Base-by-base conservation (phyloP, 2,888 invertebrate genomes). In the Hydriomena furcata region DNA sequence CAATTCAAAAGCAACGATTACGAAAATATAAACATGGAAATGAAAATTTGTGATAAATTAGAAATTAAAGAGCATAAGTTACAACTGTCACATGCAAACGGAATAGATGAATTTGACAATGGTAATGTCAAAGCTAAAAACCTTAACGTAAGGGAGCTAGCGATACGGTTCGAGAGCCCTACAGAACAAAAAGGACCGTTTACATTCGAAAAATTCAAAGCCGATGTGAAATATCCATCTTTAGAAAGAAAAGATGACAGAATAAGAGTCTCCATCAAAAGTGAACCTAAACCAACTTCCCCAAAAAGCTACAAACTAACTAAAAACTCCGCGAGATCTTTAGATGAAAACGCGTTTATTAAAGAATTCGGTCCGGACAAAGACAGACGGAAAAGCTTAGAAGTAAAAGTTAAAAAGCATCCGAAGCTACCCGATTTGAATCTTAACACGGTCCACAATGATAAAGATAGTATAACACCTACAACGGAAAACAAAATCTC, bases 301-400 rank as follows among this genome's bases (percentile, higher is more conserved):
- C 93, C 94, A 0, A 91, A 92, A 63, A 91, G 91, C 11, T 86
- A 84, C 50, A 88, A 85, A 56, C 70, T 93, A 41, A 84, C 93
- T 0, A 94, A 93, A 67, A 92, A 92, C 56, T 92, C 93, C 0
- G 94, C 94, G 0, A 84, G 94, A 17, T 95, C 95, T 0, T 75
- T 95, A 44, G 95, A 95, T 73, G 95, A 95, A 65, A 94, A 94
- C 58, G 94, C 94, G 7, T 95, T 95, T 62, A 86, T 93, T 1
- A 92, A 94, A 55, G 94, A 94, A 69, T 94, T 94, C 59, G 93
- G 93, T 0, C 68, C 68, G n/a, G 85, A 84, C 1, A 70, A 71
- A 34, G 79, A 86, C n/a, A 69, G 94, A 7, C 77, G 94, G 51
- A 94, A 94, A 75, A 92, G 92, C 23, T 66, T 92, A 20, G 94